Evolutionary conservation across 2,888 invertebrate species (phyloP), one percentile per base, ranked within the genome.

Genomic region (Neoscelio sp.): DNA sequence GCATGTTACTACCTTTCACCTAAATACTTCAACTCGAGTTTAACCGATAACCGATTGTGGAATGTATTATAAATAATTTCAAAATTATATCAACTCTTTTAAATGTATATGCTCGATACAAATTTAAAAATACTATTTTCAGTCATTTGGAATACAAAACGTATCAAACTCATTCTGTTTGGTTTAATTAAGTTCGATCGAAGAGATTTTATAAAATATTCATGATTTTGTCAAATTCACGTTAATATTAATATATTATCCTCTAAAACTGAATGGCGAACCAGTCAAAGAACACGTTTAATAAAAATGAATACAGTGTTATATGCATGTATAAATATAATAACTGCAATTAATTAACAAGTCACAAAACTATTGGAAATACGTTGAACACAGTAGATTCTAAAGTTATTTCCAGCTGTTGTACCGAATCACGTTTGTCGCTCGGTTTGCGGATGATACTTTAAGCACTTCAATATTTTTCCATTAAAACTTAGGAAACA

Each of bases 31-130:
- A 12, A 58, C 20, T 40, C 13, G 15, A 58, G 33, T 48, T 58
- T 58, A 58, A 60, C 60, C 42, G 60, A 71, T 60, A 71, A 60
- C 52, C 44, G 50, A 58, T 48, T 56, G 44, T 13, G 60, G 60
- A 65, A 52, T 65, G 65, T 42, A 20, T 12, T 40, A 35, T 65
- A 42, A 65, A 65, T 65, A 52, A 65, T 65, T 65, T 65, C 17
- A n/a, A 6, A n/a, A 10, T 48, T 26, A 15, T 35, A 64, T 50
- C 35, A 64, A 20, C n/a, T 62, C 7, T 28, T 28, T 28, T 28
- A 8, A 35, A 52, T 35, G 7, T 13, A 6, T 5, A 20, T 15
- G 6, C 8, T 13, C 13, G n/a, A 26, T 15, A 20, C 10, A 12
- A 1, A 40, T 7, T 10, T 7, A 4, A 26, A 26, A 30, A 30